A percentile compares a stretch with the other conserved stretches of the same genome.
Evolutionary conservation across 2,888 invertebrate species (phyloP).

Genomic region (Lottia scabra): DNA sequence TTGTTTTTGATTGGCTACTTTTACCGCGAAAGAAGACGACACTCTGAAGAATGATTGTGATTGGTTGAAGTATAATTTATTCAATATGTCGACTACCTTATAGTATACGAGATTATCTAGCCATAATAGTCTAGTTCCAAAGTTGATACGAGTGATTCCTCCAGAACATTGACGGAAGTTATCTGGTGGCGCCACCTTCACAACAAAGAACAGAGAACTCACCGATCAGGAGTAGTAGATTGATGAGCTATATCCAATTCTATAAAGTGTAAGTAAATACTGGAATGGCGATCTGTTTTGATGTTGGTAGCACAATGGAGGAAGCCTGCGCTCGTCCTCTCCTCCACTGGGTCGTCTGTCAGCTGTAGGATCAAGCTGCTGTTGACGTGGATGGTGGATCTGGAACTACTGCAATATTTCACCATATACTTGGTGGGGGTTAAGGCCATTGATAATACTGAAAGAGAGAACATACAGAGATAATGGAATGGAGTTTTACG

Average conservation of each 20-base stretch:
- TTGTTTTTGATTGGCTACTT: too few relatives aligned
- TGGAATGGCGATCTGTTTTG: slow-evolving; percentile 31
- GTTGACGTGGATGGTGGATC: slow-evolving; percentile 37
- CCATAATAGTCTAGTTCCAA: too few relatives aligned
- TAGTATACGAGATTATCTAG: too few relatives aligned
- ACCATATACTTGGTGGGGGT: slow-evolving; percentile 37
- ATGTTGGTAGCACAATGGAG: slow-evolving; percentile 42
- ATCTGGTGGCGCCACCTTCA: too few relatives aligned
- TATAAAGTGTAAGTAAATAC: slow-evolving; percentile 42
- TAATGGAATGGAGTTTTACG: too few relatives aligned
- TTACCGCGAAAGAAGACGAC: too few relatives aligned
- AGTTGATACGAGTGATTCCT: too few relatives aligned
- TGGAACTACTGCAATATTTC: slow-evolving; percentile 32
- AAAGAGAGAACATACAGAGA: too few relatives aligned
- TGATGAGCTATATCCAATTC: slow-evolving; percentile 43
- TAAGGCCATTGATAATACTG: not conserved
- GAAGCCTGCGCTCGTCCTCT: slow-evolving; percentile 23
- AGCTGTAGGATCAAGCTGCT: slow-evolving; percentile 44
- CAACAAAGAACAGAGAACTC: not conserved
- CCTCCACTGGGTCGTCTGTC: slow-evolving; percentile 40
- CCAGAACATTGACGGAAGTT: too few relatives aligned
- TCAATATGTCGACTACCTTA: too few relatives aligned
- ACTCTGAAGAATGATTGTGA: too few relatives aligned
- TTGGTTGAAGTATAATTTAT: too few relatives aligned
- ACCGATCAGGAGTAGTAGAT: slow-evolving; percentile 45